Percentiles rank a stretch among this genome's conserved stretches.
These are phyloP conservation scores for Hesperia comma DNA, from an alignment of 2,888 invertebrate genomes.

Conservation along the genomic window DNA sequence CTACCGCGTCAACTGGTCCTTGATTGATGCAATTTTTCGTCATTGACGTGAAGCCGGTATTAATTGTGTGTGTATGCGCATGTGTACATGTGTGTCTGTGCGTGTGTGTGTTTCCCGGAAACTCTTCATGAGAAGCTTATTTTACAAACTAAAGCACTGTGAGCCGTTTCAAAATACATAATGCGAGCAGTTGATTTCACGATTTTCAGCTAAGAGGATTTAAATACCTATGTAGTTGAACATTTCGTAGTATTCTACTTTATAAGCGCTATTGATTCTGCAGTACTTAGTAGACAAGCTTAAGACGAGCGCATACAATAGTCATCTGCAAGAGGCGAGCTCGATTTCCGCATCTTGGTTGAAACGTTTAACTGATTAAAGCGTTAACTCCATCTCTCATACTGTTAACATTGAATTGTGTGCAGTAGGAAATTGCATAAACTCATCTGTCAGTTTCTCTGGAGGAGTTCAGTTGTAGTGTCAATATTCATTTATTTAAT, in stretches of 20 bases:
- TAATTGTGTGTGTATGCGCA: no score
- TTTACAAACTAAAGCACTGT: no score
- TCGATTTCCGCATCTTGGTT: neutral
- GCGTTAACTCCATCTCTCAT: conserved; percentile 2
- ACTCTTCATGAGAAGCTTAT: no score
- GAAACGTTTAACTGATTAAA: neutral
- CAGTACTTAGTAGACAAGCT: neutral
- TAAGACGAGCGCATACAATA: neutral
- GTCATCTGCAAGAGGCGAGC: neutral
- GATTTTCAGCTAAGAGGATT: neutral
- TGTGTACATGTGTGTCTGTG: no score
- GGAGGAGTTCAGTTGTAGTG: neutral
- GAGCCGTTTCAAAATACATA: neutral
- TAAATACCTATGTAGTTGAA: neutral
- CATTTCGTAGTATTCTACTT: neutral
- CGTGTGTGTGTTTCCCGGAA: no score
- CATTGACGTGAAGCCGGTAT: no score
- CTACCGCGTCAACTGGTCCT: no score
- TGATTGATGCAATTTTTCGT: no score
- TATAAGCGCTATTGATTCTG: neutral
- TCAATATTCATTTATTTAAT: no score
- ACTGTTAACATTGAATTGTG: neutral
- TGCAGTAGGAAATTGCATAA: neutral
- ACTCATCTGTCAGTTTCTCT: neutral
- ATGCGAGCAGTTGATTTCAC: neutral